Percentiles rank a stretch among this genome's conserved stretches.
phyloP scores from a whole-genome alignment of 2,888 invertebrate species.

The Caenorhabditis zanzibari region DNA sequence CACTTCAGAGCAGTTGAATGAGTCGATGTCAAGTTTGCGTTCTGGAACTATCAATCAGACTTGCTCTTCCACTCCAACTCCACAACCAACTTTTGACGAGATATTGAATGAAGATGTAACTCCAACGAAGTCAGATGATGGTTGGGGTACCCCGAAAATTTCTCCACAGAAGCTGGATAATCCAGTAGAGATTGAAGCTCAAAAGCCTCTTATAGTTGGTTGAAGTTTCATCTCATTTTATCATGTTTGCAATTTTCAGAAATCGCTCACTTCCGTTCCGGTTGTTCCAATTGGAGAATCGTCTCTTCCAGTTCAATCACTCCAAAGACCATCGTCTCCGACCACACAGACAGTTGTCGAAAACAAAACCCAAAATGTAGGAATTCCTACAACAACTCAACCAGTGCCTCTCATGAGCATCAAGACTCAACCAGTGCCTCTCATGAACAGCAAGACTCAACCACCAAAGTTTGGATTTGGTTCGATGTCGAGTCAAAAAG shows the following conservation, averaged over 20 bases:
- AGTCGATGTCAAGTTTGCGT: constrained; percentile 21
- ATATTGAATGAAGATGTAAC: constrained; percentile 7
- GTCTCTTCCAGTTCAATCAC: background rate
- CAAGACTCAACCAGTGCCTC: background rate
- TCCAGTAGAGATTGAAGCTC: background rate
- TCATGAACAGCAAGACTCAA: background rate
- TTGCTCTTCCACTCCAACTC: background rate
- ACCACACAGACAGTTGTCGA: background rate
- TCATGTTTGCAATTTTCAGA: background rate
- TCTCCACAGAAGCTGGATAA: background rate
- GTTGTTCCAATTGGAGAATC: background rate
- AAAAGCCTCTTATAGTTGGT: constrained; percentile 2
- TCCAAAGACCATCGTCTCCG: constrained; percentile 3
- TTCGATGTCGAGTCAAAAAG: background rate
- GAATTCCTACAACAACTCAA: background rate
- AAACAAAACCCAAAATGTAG: background rate
- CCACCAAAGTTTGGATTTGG: background rate
- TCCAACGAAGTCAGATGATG: constrained; percentile 13
- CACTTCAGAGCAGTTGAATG: constrained; percentile 3
- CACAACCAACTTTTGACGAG: constrained; percentile 37
- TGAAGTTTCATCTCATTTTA: too few species aligned
- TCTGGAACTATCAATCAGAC: constrained; percentile 17
- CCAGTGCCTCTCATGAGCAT: background rate
- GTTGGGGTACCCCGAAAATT: constrained; percentile 33
- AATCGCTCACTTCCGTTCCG: background rate